These are phyloP conservation scores for Limenitis camilla DNA, from an alignment of 2,888 invertebrate genomes.

Conservation along the genomic window DNA sequence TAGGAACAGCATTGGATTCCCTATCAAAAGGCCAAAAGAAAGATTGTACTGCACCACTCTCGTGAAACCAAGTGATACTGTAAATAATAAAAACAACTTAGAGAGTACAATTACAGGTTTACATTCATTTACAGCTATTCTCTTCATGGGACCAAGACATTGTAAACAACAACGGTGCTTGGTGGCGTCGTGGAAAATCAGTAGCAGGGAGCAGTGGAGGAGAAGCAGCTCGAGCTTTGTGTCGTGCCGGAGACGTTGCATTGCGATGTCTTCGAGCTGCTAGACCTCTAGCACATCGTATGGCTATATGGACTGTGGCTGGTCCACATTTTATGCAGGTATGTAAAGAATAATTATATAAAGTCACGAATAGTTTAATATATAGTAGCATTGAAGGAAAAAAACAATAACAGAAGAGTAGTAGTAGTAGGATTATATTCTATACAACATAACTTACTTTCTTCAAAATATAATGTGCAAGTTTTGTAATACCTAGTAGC, in stretches of 20 bases:
- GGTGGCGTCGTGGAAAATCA: constrained; percentile 35
- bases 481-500: neutral
- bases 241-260: constrained; percentile 91
- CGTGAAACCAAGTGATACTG: no score
- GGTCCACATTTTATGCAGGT: constrained; percentile 96
- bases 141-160: constrained; percentile 45
- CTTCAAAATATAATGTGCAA: no score
- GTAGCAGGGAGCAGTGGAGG: constrained; percentile 20
- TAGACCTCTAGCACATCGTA: constrained; percentile 90
- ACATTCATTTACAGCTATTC: neutral
- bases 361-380: neutral
- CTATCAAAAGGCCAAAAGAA: no score
- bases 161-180: constrained; percentile 47
- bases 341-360: neutral
- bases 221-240: constrained; percentile 76
- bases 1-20: no score
- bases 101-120: no score
- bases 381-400: neutral
- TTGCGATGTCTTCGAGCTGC: constrained; percentile 90
- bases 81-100: no score
- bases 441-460: neutral
- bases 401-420: no score
- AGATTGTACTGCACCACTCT: no score
- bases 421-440: no score
- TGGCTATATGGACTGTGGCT: constrained; percentile 94